These are phyloP conservation scores for Ashinkailepas kermadecensis DNA, from an alignment of 2,888 invertebrate species.

Conservation along the genomic window DNA sequence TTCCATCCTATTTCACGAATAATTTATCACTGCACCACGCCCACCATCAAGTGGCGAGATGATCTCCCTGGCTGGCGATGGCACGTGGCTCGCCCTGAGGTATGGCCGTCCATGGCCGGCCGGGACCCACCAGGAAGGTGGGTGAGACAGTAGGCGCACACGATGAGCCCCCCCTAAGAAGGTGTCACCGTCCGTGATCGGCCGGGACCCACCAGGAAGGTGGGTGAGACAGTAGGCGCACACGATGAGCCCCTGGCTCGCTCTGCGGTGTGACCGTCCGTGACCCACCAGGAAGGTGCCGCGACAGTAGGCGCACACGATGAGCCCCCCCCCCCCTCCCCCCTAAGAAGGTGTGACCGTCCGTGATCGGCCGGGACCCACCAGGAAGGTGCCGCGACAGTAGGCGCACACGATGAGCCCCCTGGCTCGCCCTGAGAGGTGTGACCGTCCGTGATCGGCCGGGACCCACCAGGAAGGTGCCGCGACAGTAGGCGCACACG, in stretches of 20 bases:
- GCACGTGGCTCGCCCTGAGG: conserved; percentile 88
- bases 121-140: conserved; percentile 66
- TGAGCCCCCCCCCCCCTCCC: conserved; percentile 61
- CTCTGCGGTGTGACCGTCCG: conserved; percentile 30
- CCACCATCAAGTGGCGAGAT: too few species aligned
- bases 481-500: conserved; percentile 88
- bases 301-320: conserved; percentile 89
- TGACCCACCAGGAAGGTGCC: conserved; percentile 68
- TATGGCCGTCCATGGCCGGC: too few species aligned
- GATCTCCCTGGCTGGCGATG: too few species aligned
- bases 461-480: conserved; percentile 66
- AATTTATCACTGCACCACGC: too few species aligned
- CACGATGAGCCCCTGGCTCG: conserved; percentile 90
- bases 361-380: conserved; percentile 50
- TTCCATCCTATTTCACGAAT: too few species aligned
- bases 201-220: conserved; percentile 57
- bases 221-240: conserved; percentile 91
- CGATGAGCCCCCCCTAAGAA: conserved; percentile 60
- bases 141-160: conserved; percentile 90
- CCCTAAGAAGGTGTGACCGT: conserved; percentile 27
- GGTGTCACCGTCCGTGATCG: conserved; percentile 50
- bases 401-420: neutral
- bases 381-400: neutral
- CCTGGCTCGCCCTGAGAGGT: conserved; percentile 51
- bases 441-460: neutral